Conservation (phyloP, 2,113 vertebrate genomes). For the Nothobranchius kuhntae region DNA sequence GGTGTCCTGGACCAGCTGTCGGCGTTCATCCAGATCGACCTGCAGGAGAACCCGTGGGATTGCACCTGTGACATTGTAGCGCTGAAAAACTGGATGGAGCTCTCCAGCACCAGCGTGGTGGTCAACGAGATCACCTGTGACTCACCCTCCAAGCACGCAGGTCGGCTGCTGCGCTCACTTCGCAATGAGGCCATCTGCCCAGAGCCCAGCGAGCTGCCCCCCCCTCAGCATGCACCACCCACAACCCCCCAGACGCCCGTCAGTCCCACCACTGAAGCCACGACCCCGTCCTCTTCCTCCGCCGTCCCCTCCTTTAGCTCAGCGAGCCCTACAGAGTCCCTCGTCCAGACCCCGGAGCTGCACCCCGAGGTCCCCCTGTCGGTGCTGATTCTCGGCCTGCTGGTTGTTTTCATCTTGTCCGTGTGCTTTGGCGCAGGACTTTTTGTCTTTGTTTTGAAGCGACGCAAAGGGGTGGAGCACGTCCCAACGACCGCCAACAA, state of each 20-base stretch:
- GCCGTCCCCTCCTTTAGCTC: conserved; percentile 50
- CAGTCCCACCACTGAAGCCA: conserved; percentile 82
- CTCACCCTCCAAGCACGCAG: conserved; percentile 90
- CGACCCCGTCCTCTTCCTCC: conserved; percentile 41
- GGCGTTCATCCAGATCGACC: conserved; percentile 96
- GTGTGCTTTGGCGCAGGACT: conserved; percentile 96
- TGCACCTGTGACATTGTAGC: conserved; percentile 94
- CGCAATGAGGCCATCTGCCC: conserved; percentile 94
- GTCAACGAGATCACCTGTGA: conserved; percentile 97
- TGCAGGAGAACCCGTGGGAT: conserved; percentile 99
- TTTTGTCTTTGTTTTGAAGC: conserved; percentile 95
- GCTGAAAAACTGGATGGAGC: conserved; percentile 96
- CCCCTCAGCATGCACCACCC: conserved; percentile 66
- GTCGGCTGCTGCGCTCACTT: conserved; percentile 90
- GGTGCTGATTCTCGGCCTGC: conserved; percentile 93
- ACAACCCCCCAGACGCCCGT: conserved; percentile 80
- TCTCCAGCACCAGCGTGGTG: conserved; percentile 89
- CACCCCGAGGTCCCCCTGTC: conserved; percentile 94
- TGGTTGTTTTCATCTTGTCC: conserved; percentile 96
- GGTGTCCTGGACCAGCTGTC: conserved; percentile 97
- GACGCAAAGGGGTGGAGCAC: conserved; percentile 90
- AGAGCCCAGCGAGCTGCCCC: conserved; percentile 79
- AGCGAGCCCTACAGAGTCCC: conserved; percentile 81
- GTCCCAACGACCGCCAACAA: conserved; percentile 83
- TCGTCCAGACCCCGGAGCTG: conserved; percentile 79